Evolutionary conservation across 2,888 invertebrate species (phyloP), one percentile per base, ranked within the genome.

Genomic region (Drosophila anceps): DNA sequence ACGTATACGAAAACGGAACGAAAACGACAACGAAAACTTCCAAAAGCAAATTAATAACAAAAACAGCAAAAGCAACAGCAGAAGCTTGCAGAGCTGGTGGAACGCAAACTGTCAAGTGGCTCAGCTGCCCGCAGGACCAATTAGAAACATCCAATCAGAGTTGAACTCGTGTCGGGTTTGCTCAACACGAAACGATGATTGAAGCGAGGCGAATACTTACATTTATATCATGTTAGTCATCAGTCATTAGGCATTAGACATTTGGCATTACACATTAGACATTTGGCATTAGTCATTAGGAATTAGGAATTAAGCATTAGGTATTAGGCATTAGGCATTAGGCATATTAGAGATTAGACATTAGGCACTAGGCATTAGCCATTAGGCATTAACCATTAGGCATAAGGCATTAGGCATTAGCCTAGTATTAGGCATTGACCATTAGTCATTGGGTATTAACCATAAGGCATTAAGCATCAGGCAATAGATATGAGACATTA

Each of bases 41-140:
- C 73, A 69, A 78, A 73, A 72, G 82, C 84, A 89, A 88, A 85
- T 85, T 88, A 85, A 85, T 73, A 85, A 72, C 88, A 84, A 80
- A 72, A 88, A 65, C 67, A 70, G 74, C 69, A 83, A 62, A 29
- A 39, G n/a, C 27, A 57, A 10, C 9, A 35, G 29, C 48, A 31
- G 6, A 18, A 31, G n/a, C 33, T 12, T 10, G 29, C 18, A 44
- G 12, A 27, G 69, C 29, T 69, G 33, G 9, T 33, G 39, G 50
- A 51, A 27, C 33, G 41, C 50, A 46, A 57, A 61, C 63, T 69
- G 78, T 59, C 64, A 81, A 79, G 73, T 63, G 68, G 59, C 54
- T 27, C 8, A 12, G 29, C 55, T 53, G 60, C 72, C 72, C 82
- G 44, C 62, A 69, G 69, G 61, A 79, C 72, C 81, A 89, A 89